Evolutionary conservation across 2,888 invertebrate species (phyloP), one percentile per base, ranked within the genome.

Genomic region (Aspidiotus rigidus): DNA sequence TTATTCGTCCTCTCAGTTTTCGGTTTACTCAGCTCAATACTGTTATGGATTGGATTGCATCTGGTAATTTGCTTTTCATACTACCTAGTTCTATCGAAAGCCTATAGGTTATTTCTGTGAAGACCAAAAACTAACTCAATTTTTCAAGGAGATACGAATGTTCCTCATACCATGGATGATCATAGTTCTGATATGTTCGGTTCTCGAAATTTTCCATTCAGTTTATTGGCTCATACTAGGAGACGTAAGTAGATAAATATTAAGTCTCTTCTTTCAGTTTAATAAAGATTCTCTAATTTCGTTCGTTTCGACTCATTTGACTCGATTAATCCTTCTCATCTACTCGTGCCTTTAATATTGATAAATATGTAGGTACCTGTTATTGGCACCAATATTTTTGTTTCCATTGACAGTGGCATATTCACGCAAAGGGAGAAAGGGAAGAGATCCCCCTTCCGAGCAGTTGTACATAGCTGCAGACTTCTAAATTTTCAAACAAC

Each of bases 141-240:
- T 28, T 28, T 28, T 49, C 66, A 80, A 90, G 90, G 86, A 90
- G 75, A 81, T 83, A 73, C 85, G 86, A 73, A 80, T 82, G 72
- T 79, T 88, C 75, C 81, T 90, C 57, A 77, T 89, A 41, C 90
- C 90, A 0, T 90, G 90, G 90, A 83, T 90, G 64, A 76, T 84
- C 54, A 80, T 84, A 8, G 85, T 90, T 79, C 80, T 82, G 8
- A 75, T 84, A 71, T 86, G 86, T 76, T 85, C 86, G 39, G 74
- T 84, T 41, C 82, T 88, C 61, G 89, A 89, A 76, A 77, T 87
- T 60, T 77, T 82, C 11, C 88, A 89, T 75, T 80, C 86, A 39
- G 74, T 85, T 39, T 88, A 88, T 75, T 79, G 87, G 72, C 82
- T 87, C 74, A 78, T 84, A 71, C 78, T 84, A 55, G 83, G 84